Conservation (phyloP, 2,113 vertebrate genomes). For the Antennarius striatus region DNA sequence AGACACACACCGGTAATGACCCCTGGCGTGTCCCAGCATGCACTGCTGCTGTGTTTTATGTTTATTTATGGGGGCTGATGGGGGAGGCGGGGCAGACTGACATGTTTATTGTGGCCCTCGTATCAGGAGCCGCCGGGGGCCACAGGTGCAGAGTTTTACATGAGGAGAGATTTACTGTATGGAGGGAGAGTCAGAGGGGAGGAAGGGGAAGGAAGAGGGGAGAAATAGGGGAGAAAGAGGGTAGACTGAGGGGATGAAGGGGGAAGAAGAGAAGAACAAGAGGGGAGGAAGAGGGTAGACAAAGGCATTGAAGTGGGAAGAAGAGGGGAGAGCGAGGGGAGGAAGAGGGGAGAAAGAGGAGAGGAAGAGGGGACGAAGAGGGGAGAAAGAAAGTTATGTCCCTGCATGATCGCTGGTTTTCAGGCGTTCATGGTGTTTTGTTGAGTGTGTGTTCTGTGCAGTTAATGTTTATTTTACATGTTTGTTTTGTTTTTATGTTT, state of each 20-base stretch:
- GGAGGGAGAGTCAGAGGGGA: slow-evolving; percentile 6
- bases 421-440: no score
- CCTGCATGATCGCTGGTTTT: no score
- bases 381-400: no score
- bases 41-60: slow-evolving; percentile 55
- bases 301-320: no score
- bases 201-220: neutral
- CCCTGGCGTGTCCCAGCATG: slow-evolving; percentile 52
- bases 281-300: no score
- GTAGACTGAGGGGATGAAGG: neutral
- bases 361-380: no score
- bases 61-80: slow-evolving; percentile 71
- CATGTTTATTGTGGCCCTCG: slow-evolving; percentile 75
- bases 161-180: slow-evolving; percentile 73
- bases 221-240: no score
- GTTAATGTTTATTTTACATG: no score
- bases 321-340: no score
- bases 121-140: slow-evolving; percentile 52
- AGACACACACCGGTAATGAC: slow-evolving; percentile 33
- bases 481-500: no score
- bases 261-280: neutral
- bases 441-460: no score
- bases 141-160: slow-evolving; percentile 80
- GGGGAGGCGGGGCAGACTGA: slow-evolving; percentile 54
- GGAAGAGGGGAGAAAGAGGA: no score